Base-by-base conservation (phyloP, 2,797 vertebrate genomes). In the Eleutherodactylus coqui region DNA sequence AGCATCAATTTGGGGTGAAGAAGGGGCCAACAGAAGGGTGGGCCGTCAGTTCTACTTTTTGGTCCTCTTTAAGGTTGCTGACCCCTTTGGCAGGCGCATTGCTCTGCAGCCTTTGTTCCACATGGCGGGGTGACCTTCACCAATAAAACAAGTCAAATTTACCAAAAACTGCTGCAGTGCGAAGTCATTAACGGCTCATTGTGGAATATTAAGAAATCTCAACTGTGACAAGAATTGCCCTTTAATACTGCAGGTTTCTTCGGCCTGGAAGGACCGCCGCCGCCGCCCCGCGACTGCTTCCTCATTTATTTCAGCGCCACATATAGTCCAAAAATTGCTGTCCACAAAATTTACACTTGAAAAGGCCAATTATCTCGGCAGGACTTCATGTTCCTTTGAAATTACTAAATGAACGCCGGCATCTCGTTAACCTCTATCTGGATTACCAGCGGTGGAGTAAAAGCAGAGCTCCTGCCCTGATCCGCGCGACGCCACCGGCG, bases 291-390 rank as follows among this genome's bases (percentile, higher is more conserved):
- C 10, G 5, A 24, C 10, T 72, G 13, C 45, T 43, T 45, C 38
- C n/a, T 72, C 24, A 43, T 14, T 72, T 72, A 72, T n/a, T 72
- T 43, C n/a, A 55, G 16, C 19, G n/a, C 58, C 0, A 6, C 11
- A 24, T 8, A 58, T 27, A 27, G 41, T 60, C 13, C 13, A 19
- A 6, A 72, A 58, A 38, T 32, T 55, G 10, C 34, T 27, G 51
- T n/a, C 29, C 19, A 55, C 75, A 53, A 77, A 49, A 77, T 77
- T 77, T 58, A 78, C 21, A 58, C 51, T 78, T n/a, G 16, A 58
- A 58, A 58, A 58, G 29, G 6, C 47, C 79, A 82, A 70, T 82
- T 72, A 72, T 82, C 64, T 53, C 64, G 3, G 34, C 64, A 16
- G 34, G 67, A 55, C 21, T 16, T 55, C 34, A 9, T 16, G 27